A percentile compares a stretch with the other conserved stretches of the same genome.
Evolutionary conservation across 1,140 invertebrate genomes (phyloP).

Genomic region (Calephelis nemesis): DNA sequence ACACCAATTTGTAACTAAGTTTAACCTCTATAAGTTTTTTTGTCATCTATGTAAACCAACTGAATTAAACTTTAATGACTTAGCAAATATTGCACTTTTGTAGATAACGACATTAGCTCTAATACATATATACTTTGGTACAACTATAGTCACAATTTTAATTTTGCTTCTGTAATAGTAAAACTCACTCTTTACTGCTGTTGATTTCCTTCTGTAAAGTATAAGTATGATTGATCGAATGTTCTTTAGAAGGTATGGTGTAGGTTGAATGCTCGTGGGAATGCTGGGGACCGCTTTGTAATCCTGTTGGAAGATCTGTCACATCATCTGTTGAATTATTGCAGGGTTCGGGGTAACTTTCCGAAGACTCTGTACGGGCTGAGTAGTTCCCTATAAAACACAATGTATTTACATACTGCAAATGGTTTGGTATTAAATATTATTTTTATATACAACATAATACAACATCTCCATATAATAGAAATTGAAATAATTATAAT

Average conservation of each 20-base stretch:
- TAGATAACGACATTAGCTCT: no score
- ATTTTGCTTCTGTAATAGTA: background rate
- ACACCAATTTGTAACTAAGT: no score
- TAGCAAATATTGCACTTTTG: no score
- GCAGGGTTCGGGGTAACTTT: constrained; percentile 68
- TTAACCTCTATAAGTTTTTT: no score
- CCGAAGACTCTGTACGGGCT: constrained; percentile 66
- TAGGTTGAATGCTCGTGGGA: constrained; percentile 44
- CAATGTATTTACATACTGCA: no score
- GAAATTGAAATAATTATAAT: no score
- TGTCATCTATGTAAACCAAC: no score
- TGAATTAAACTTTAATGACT: no score
- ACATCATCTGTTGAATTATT: constrained; percentile 64
- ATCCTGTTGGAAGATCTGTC: constrained; percentile 54
- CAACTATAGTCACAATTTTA: background rate
- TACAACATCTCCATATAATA: background rate
- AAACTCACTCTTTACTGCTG: constrained; percentile 63
- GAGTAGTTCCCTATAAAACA: constrained; percentile 53
- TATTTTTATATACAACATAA: no score
- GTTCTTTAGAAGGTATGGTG: constrained; percentile 41
- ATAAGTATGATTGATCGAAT: constrained; percentile 46
- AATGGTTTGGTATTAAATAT: no score
- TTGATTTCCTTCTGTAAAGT: constrained; percentile 51
- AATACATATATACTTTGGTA: background rate
- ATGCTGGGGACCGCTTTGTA: constrained; percentile 34